A percentile compares a stretch with the other conserved stretches of the same genome.
phyloP scores from a whole-genome alignment of 2,888 invertebrate species.

The Nineta flava region DNA sequence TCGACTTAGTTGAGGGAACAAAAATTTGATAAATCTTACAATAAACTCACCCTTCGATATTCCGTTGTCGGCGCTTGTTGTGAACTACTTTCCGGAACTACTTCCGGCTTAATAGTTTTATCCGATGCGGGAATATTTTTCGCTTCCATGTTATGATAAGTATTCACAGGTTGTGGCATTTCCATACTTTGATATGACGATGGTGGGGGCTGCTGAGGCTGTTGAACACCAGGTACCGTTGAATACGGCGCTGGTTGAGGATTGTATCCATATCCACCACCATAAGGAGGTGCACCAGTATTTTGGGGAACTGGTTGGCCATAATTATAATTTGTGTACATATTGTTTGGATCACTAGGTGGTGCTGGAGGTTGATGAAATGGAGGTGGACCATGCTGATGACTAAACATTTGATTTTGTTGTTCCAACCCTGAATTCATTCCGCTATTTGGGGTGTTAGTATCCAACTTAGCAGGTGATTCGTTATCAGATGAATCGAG shows the following conservation, averaged over 20 bases:
- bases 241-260: neutral
- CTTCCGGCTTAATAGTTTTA: neutral
- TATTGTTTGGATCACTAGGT: neutral
- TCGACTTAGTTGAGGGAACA: too few species aligned
- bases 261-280: neutral
- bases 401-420: neutral
- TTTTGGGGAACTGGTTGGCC: neutral
- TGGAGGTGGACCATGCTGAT: too few species aligned
- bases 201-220: neutral
- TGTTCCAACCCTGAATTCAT: neutral
- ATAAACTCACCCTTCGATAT: too few species aligned
- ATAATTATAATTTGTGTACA: neutral
- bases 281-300: neutral
- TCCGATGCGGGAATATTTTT: neutral
- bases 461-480: neutral
- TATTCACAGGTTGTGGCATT: neutral
- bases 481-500: conserved; percentile 5
- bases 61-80: too few species aligned
- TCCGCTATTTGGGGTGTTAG: neutral
- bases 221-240: neutral
- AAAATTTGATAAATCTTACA: too few species aligned
- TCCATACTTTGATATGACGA: neutral
- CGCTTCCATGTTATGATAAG: neutral
- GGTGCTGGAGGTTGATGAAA: too few species aligned
- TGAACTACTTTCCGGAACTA: neutral